Evolutionary conservation across 2,797 vertebrate genomes (phyloP).

Genomic region (Helicolenus hilgendorfi): DNA sequence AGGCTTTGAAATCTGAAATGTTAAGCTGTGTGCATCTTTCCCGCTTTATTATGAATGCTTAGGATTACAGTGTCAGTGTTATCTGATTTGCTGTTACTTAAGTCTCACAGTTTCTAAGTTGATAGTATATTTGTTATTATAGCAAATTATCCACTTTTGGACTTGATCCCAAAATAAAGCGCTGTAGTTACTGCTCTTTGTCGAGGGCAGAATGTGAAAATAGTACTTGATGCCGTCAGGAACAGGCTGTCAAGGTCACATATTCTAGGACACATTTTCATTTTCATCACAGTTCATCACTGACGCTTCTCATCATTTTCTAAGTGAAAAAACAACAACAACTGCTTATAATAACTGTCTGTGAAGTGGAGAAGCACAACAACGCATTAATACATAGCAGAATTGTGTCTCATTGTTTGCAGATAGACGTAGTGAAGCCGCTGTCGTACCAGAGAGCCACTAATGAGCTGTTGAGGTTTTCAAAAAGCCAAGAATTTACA

Average conservation of each 20-base stretch:
- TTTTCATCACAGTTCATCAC: conserved; percentile 9
- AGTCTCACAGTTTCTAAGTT: background rate
- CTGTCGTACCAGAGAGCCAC: background rate
- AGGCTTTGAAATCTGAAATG: background rate
- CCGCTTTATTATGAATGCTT: background rate
- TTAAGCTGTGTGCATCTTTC: background rate
- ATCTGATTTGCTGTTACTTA: background rate
- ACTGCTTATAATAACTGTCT: background rate
- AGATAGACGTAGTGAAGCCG: background rate
- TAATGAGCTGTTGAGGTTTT: conserved; percentile 41
- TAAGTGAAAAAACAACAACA: background rate
- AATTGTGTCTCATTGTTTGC: background rate
- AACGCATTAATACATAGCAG: conserved; percentile 5
- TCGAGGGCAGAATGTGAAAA: background rate
- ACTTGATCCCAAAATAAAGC: background rate
- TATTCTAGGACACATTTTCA: background rate
- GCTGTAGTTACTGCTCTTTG: background rate
- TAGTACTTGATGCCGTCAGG: background rate
- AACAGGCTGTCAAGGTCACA: background rate
- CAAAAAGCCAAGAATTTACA: conserved; percentile 4
- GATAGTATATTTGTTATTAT: background rate
- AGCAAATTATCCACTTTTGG: background rate
- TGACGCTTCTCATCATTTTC: background rate
- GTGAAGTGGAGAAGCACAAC: background rate
- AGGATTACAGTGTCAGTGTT: background rate